These are phyloP conservation scores for Phoenoteleia sp. DNA, from an alignment of 2,888 invertebrate genomes.

Conservation along the genomic window DNA sequence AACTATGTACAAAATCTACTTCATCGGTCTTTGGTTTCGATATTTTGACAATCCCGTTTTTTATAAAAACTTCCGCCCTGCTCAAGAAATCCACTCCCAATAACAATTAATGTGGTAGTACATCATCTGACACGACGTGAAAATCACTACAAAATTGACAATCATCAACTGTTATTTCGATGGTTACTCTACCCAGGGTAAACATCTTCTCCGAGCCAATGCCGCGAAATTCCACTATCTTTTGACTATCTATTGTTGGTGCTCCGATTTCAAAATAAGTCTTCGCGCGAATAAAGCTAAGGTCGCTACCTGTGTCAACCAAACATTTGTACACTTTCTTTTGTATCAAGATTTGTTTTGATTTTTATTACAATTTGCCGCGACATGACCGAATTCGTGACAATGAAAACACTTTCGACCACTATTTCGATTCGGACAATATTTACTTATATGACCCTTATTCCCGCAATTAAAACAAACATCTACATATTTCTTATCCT, in stretches of 20 bases:
- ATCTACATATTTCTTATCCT: neutral
- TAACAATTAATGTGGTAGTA: slow-evolving; percentile 38
- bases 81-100: slow-evolving; percentile 51
- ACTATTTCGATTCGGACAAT: neutral
- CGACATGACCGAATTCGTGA: slow-evolving; percentile 27
- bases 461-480: slow-evolving; percentile 37
- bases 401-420: slow-evolving; percentile 35
- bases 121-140: slow-evolving; percentile 46
- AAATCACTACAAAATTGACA: slow-evolving; percentile 21
- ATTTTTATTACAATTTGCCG: slow-evolving; percentile 16
- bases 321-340: slow-evolving; percentile 38
- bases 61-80: slow-evolving; percentile 20
- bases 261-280: slow-evolving; percentile 42
- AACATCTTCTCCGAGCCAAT: slow-evolving; percentile 27
- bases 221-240: slow-evolving; percentile 43
- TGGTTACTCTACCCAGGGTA: neutral
- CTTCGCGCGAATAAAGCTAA: slow-evolving; percentile 32
- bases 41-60: slow-evolving; percentile 1
- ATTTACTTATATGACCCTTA: slow-evolving; percentile 17
- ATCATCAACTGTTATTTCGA: slow-evolving; percentile 45
- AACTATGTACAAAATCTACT: neutral
- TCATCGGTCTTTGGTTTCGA: neutral
- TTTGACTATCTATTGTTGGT: neutral
- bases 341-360: slow-evolving; percentile 23
- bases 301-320: slow-evolving; percentile 60